These are phyloP conservation scores for Eptatretus atami DNA, from an alignment of 2,797 vertebrate genomes.

Conservation along the genomic window DNA sequence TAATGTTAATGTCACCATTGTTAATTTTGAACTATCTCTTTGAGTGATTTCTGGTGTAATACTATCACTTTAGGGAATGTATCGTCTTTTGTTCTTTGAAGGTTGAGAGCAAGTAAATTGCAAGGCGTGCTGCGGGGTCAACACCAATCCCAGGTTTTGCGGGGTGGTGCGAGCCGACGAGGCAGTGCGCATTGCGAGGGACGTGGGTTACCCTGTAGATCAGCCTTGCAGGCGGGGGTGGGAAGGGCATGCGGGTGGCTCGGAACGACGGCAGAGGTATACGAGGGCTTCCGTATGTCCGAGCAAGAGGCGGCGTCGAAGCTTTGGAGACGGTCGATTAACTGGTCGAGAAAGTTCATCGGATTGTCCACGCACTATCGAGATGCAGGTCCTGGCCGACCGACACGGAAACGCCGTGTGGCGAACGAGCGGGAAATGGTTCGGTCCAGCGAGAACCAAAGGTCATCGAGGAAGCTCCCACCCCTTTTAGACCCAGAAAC, in stretches of 20 bases:
- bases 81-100: no score
- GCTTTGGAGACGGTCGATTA: slow-evolving; percentile 79
- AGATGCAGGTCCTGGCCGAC: slow-evolving; percentile 70
- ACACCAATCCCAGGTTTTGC: slow-evolving; percentile 29
- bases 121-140: slow-evolving; percentile 55
- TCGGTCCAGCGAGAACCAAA: slow-evolving; percentile 61
- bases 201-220: slow-evolving; percentile 67
- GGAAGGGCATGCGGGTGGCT: slow-evolving; percentile 61
- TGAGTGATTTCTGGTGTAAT: no score
- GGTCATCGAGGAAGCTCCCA: slow-evolving; percentile 57
- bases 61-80: no score
- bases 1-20: no score
- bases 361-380: slow-evolving; percentile 83
- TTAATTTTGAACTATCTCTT: no score
- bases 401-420: slow-evolving; percentile 66
- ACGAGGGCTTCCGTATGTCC: slow-evolving; percentile 82
- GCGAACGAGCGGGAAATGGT: slow-evolving; percentile 77
- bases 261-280: slow-evolving; percentile 85
- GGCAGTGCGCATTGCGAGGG: not conserved
- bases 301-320: slow-evolving; percentile 82
- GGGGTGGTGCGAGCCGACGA: slow-evolving; percentile 24
- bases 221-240: slow-evolving; percentile 88
- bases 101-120: slow-evolving; percentile 75
- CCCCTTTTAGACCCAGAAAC: slow-evolving; percentile 55
- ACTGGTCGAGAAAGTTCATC: slow-evolving; percentile 82